Evolutionary conservation across 2,113 vertebrate genomes (phyloP), one percentile per base, ranked within the genome.

Genomic region (Macroglossus sobrinus): DNA sequence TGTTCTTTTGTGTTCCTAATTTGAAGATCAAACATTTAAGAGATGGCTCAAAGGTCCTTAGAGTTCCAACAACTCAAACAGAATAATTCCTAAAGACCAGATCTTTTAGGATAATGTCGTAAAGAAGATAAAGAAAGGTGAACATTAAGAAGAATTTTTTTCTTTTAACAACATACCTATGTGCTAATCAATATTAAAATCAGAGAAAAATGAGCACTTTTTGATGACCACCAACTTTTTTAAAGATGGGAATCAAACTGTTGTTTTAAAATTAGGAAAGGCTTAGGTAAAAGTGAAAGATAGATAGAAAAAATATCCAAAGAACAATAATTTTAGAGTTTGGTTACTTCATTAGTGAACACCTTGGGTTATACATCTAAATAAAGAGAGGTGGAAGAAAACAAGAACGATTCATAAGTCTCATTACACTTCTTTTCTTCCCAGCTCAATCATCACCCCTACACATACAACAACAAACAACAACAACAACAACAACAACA

Each of bases 101-200:
- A 63, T 45, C 2, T 78, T 53, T 93, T 71, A 93, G 33, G 35
- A 40, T 63, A 89, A 40, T 57, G 7, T 50, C 68, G 57, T 57
- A 76, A 91, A 96, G 53, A 84, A 96, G 45, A 84, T 24, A 45
- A 89, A 85, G 22, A 74, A 93, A n/a, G 18, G 11, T 0, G 35
- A 66, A 64, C 16, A 68, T 78, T 75, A 53, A 75, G 10, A 92
- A 74, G 2, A 15, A 1, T 61, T 57, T 82, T 72, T 40, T 50
- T 10, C 9, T 93, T 72, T 71, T 76, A 84, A 53, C 30, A 93
- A 43, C 40, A 93, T 21, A 89, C 19, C 55, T 30, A 43, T 35
- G 16, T 10, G 40, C 28, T 3, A 14, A n/a, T 94, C 15, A 91
- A 89, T 76, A 84, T 18, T 71, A 69, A 89, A 13, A 64, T 69